Evolutionary conservation across 2,888 invertebrate genomes (phyloP), one percentile per base, ranked within the genome.

Genomic region (Perdita meconis): DNA sequence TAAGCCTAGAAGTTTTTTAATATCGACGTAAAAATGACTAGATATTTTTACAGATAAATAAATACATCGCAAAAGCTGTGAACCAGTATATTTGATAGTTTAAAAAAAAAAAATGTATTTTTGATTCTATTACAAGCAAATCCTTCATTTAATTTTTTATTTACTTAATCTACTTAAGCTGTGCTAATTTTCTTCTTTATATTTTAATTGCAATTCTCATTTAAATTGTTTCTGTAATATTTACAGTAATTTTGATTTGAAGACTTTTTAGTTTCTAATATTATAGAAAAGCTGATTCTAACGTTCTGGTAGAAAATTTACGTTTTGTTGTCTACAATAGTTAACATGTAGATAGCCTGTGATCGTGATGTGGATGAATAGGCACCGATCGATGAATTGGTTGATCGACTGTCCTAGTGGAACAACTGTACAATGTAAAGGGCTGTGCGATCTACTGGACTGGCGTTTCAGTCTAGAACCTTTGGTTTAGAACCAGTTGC

Each of bases 361-460:
- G 71, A 68, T 71, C 69, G 36, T 26, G 19, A 10, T 36, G 16
- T 16, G 71, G 53, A 59, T 22, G 59, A 56, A 53, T 53, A 34
- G 59, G 34, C 55, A 26, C 16, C 10, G 57, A 38, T 59, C 24
- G 69, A 59, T 68, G 34, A 40, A 59, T 26, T 42, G 42, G 51
- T 67, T 40, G 50, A 53, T 55, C 13, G 71, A 53, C 24, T 42
- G 40, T 8, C 4, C 30, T 26, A 5, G 6, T 34, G n/a, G n/a
- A 16, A 55, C 53, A 65, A 44, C 12, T 53, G 10, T 42, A n/a
- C 16, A 34, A 59, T 13, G 19, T 34, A 66, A 57, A 67, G 34
- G 24, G 22, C 34, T 42, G 10, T 34, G 36, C 51, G 42, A 44
- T 34, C 24, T 53, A 44, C n/a, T 26, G 38, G 38, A 16, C 22